Percentiles rank a stretch among this genome's conserved stretches.
These are phyloP conservation scores for Hoplodrina ambigua DNA, from an alignment of 2,888 invertebrate species.

Conservation along the genomic window DNA sequence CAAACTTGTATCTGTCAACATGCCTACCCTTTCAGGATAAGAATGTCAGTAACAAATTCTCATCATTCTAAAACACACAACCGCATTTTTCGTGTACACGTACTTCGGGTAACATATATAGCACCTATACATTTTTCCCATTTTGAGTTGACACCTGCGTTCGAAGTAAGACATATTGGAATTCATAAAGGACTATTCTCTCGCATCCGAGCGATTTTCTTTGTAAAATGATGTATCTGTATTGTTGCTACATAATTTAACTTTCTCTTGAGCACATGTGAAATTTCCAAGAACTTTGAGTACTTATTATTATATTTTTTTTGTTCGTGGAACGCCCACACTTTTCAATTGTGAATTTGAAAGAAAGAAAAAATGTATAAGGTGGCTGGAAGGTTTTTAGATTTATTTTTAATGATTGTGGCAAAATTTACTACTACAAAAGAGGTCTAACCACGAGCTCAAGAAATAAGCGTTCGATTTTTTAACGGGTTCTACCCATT, in stretches of 20 bases:
- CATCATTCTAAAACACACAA: conserved; percentile 59
- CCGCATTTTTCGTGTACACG: conserved; percentile 46
- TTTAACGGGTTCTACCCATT: too few relatives aligned
- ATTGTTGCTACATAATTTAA: conserved; percentile 56
- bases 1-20: conserved; percentile 45
- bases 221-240: conserved; percentile 53
- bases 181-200: conserved; percentile 61
- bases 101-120: conserved; percentile 12
- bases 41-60: conserved; percentile 52
- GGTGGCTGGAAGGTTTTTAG: conserved; percentile 14
- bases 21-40: conserved; percentile 54
- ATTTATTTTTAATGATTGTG: conserved; percentile 40
- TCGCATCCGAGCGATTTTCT: conserved; percentile 44
- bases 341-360: conserved; percentile 26
- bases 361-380: conserved; percentile 16
- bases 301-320: conserved; percentile 19
- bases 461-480: background rate
- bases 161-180: conserved; percentile 62
- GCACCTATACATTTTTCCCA: conserved; percentile 38
- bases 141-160: conserved; percentile 63
- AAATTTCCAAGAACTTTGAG: conserved; percentile 25
- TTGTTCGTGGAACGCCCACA: conserved; percentile 2
- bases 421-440: conserved; percentile 15
- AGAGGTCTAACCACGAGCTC: background rate
- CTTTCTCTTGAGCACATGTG: conserved; percentile 38